Base-by-base conservation (phyloP, 2,888 invertebrate genomes). In the Drosophila pseudotalamancana region DNA sequence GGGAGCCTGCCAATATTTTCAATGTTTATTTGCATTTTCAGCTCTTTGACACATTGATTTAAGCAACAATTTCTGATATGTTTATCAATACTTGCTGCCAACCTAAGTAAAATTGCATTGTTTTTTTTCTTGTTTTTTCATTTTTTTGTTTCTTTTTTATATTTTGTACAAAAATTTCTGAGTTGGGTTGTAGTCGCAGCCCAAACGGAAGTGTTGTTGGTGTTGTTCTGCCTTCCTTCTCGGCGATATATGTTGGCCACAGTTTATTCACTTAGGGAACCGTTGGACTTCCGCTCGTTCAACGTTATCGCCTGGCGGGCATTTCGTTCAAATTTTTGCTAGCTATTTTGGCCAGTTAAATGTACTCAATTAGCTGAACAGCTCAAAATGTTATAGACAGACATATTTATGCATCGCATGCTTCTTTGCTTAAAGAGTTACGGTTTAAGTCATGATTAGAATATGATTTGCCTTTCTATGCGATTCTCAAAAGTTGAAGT, bases 231-330 rank as follows among this genome's bases (percentile, higher is more conserved):
- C 51, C 12, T 18, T n/a, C n/a, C 32, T 31, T 45, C 39, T 37
- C 46, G 37, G 48, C 39, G 39, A 50, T 43, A 46, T 37, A 46
- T 77, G 60, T 68, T 66, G 77, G 77, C 77, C 77, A 49, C 71
- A 81, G 80, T 82, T 81, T 81, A 81, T 81, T 82, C 80, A 81
- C 80, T 81, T 82, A 82, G 66, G 60, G 70, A 80, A 71, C 71
- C 73, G 67, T 59, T 73, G 54, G 67, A 69, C 83, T 82, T 81
- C 80, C 80, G 80, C 70, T 71, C 51, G 80, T 71, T 66, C n/a
- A n/a, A n/a, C n/a, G 57, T 72, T 18, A 53, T 29, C 75, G 42
- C 39, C 61, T 32, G 46, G 32, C 21, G 6, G 37, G 43, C 43
- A 27, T 29, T 14, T 45, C 19, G 43, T 51, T 64, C 35, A 29